Conservation (phyloP, 1,140 invertebrate species). For the Anadara kagoshimensis region DNA sequence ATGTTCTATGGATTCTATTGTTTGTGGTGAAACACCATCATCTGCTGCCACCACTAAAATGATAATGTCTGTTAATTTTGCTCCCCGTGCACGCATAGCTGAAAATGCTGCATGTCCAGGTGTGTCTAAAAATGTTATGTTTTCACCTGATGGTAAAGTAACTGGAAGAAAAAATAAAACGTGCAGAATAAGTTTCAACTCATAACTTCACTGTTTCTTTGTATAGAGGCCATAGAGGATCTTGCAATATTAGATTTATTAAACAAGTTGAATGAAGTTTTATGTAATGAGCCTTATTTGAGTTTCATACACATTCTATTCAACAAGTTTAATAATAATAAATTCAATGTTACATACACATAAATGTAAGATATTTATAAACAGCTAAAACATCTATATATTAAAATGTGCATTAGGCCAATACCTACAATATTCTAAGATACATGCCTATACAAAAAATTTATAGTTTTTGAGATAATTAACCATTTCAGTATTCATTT, state of each 20-base stretch:
- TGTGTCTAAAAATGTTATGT: conserved; percentile 97
- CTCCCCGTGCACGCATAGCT: conserved; percentile 93
- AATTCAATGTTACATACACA: too few relatives aligned
- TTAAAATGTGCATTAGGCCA: too few relatives aligned
- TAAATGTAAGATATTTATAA: too few relatives aligned
- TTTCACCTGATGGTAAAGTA: conserved; percentile 76
- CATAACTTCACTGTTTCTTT: neutral
- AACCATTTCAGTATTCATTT: too few relatives aligned
- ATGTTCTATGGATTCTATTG: conserved; percentile 79
- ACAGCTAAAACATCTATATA: too few relatives aligned
- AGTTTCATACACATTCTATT: too few relatives aligned
- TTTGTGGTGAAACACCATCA: conserved; percentile 99
- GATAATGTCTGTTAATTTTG: conserved; percentile 94
- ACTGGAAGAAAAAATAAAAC: conserved; percentile 46
- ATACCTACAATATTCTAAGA: too few relatives aligned
- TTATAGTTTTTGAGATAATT: too few relatives aligned
- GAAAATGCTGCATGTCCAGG: conserved; percentile 99
- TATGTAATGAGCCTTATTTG: too few relatives aligned
- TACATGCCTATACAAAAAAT: too few relatives aligned
- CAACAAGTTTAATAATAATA: too few relatives aligned
- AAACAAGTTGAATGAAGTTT: neutral
- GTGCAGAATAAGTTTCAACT: too few relatives aligned
- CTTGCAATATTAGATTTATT: neutral
- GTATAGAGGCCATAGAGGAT: neutral
- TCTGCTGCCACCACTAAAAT: conserved; percentile 98